These are phyloP conservation scores for Cerceris ruficornis DNA, from an alignment of 2,888 invertebrate species.

Conservation along the genomic window DNA sequence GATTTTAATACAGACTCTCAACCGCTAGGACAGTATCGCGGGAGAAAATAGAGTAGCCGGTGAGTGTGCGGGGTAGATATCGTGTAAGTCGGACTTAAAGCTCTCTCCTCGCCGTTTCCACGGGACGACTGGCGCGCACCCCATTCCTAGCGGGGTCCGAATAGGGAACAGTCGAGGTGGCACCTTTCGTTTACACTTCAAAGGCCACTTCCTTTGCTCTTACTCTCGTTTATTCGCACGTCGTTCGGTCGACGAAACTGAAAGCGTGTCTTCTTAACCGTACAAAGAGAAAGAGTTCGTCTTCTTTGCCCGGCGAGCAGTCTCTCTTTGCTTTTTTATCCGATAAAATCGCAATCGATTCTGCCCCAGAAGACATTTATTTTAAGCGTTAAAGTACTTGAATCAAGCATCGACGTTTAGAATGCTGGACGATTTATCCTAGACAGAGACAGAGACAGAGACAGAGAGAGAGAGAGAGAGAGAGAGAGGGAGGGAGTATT, in stretches of 20 bases:
- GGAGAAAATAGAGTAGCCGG: conserved; percentile 73
- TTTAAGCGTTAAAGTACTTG: too few relatives aligned
- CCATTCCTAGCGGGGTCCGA: background rate
- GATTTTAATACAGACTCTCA: conserved; percentile 75
- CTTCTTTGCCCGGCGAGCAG: background rate
- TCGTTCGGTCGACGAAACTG: conserved; percentile 9
- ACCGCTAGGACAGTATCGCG: conserved; percentile 67
- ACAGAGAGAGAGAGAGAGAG: too few relatives aligned
- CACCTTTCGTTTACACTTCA: conserved; percentile 17
- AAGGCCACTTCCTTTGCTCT: conserved; percentile 16
- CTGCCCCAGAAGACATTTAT: too few relatives aligned
- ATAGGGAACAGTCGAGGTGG: conserved; percentile 16
- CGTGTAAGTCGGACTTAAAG: conserved; percentile 81
- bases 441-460: too few relatives aligned
- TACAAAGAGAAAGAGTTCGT: background rate
- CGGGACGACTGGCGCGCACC: conserved; percentile 47
- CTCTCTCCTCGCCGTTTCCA: conserved; percentile 61
- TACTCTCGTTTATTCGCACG: background rate
- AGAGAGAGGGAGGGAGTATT: too few relatives aligned
- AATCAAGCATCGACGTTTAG: too few relatives aligned
- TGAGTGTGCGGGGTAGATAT: conserved; percentile 79
- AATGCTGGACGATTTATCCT: too few relatives aligned
- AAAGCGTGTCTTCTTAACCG: background rate
- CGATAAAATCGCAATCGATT: background rate
- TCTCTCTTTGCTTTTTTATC: background rate